A percentile compares a stretch with the other conserved stretches of the same genome.
Conservation (phyloP, 2,888 invertebrate genomes). For the Uropetala carovei region DNA sequence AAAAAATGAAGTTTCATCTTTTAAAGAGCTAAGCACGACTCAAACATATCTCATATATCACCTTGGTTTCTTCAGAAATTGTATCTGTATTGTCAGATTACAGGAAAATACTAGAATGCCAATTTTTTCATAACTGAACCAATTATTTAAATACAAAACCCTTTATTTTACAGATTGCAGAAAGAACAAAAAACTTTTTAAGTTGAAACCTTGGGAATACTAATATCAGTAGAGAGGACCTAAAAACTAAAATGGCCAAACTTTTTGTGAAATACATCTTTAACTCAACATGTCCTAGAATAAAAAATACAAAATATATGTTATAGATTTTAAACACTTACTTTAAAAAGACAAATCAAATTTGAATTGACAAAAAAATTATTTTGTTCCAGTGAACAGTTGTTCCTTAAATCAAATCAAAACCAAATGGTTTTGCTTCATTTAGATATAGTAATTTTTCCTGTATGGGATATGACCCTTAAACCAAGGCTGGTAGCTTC, state of each 20-base stretch:
- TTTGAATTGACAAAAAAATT: background rate
- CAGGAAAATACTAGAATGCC: background rate
- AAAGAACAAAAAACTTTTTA: background rate
- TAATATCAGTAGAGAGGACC: background rate
- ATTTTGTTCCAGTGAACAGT: background rate
- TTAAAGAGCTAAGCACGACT: no score
- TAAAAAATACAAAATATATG: background rate
- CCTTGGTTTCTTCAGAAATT: no score
- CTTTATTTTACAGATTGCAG: background rate
- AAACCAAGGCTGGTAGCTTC: slow-evolving; percentile 76
- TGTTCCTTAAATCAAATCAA: background rate
- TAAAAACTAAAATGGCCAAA: background rate
- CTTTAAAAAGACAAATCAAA: background rate
- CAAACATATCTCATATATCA: no score
- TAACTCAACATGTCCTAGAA: background rate
- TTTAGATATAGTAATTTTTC: background rate
- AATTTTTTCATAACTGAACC: background rate
- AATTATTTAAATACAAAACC: background rate
- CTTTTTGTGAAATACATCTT: no score
- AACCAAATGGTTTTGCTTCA: background rate
- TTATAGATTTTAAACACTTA: background rate
- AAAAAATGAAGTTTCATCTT: no score
- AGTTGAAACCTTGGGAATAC: background rate
- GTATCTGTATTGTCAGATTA: background rate
- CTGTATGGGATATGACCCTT: background rate